Base-by-base conservation (phyloP, 2,797 vertebrate genomes). In the Brachyrhaphis roseni region DNA sequence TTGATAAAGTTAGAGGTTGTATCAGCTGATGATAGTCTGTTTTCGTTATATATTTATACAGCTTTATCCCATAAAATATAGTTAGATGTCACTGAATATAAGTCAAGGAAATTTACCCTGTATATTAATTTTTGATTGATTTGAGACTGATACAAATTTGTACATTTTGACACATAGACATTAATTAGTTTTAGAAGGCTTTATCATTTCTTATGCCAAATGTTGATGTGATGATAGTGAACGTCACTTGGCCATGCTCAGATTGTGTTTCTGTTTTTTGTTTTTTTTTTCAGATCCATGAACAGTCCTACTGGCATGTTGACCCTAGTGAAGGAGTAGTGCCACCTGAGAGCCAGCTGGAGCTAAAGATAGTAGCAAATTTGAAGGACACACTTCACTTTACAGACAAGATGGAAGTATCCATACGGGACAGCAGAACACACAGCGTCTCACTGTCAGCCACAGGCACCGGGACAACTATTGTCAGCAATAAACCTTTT, bases 401-500 rank as follows among this genome's bases (percentile, higher is more conserved):
- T 78, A 88, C 91, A 85, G 96, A 97, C 39, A 88, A 82, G 12
- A 79, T 98, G 73, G 88, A 94, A 5, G 34, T 99, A 76, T 91
- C 84, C 16, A 80, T 98, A 82, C 89, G 89, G 78, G 82, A 96
- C 80, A 94, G 95, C 81, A 92, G 45, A 51, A 94, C 82, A 20
- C 91, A 88, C n/a, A 72, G 43, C 18, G 88, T 97, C 45, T 82
- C 91, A 0, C 73, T 99, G 74, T 91, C 76, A 3, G 97, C 97
- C 64, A 92, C 85, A 0, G 97, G 97, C 80, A 93, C 85, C 1
- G 97, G 97, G 34, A 97, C 95, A 26, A 97, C 97, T 0, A 96
- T 98, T 28, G 89, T 97, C 90, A 95, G 95, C 0, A 94, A 98
- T 90, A 93, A 83, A 72, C 94, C 95, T 8, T 96, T 98, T 71